Evolutionary conservation across 30 jellyfish, hydroid and myxozoan species (phyloP).

Genomic region (Cassiopea andromeda): DNA sequence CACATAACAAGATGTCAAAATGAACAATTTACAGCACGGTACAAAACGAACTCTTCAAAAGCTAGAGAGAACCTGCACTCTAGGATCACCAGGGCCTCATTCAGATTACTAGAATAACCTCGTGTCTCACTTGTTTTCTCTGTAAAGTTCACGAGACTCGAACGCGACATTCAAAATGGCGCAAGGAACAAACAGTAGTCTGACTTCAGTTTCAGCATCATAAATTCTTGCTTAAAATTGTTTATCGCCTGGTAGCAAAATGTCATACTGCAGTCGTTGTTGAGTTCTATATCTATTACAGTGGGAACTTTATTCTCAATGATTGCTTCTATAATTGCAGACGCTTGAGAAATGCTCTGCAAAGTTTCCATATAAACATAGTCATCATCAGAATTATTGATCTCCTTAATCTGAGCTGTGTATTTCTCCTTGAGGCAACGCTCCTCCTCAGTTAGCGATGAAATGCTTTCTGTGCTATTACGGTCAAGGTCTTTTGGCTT

Average conservation of each 20-base stretch:
- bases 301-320: constrained; percentile 58
- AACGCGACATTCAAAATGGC: constrained; percentile 23
- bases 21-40: background rate
- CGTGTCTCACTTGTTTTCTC: background rate
- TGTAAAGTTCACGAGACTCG: background rate
- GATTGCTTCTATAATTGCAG: constrained; percentile 42
- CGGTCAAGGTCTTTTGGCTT: constrained; percentile 53
- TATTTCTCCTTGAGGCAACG: constrained; percentile 53
- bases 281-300: constrained; percentile 71
- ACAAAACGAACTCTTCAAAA: background rate
- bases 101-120: background rate
- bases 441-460: constrained; percentile 52
- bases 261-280: constrained; percentile 50
- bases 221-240: constrained; percentile 77
- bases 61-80: background rate
- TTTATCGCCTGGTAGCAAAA: constrained; percentile 67
- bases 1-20: background rate
- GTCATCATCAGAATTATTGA: constrained; percentile 60
- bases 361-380: constrained; percentile 74
- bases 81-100: background rate
- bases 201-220: constrained; percentile 80
- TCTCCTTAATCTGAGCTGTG: constrained; percentile 50
- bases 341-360: constrained; percentile 59
- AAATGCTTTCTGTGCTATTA: constrained; percentile 32
- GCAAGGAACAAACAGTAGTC: constrained; percentile 71